Base-by-base conservation (phyloP, 2,113 vertebrate genomes). In the Alosa alosa region DNA sequence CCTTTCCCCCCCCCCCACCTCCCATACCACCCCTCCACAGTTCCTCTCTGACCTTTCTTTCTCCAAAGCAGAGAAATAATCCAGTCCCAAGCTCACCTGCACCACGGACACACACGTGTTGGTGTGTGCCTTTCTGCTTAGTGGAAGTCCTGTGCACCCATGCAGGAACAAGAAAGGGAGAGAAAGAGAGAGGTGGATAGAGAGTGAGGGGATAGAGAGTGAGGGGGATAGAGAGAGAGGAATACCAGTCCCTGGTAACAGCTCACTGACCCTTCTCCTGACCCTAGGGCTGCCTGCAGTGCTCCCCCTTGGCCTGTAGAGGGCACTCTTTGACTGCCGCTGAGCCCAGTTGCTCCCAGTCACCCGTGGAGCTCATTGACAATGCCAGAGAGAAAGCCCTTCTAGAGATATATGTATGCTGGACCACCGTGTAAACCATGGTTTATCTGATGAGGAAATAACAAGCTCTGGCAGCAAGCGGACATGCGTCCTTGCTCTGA, bases 271-370 rank as follows among this genome's bases (percentile, higher is more conserved):
- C 10, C 17, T 57, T n/a, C 17, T 47, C 72, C 57, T 83, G 46
- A 50, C 57, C 41, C 64, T 0, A 57, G 84, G 57, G 46, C 44
- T 72, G 57, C 52, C 18, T 90, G 92, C 85, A 87, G 89, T 94
- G 93, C 88, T 55, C n/a, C 1, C 13, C 25, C 82, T 46, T 86
- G 4, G 88, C 94, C 95, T 95, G 92, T 89, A 95, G 95, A 95
- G 94, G 94, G 95, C 93, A 95, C 92, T 94, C 92, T 91, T 85
- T 90, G 92, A 94, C 94, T 93, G 90, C 78, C 64, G 84, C 85
- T 88, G 82, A 84, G 89, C 81, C 25, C 52, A 47, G 11, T 22
- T 85, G 13, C 44, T 84, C 31, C 78, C 46, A 55, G 81, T 64
- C 7, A 13, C 46, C 18, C 2, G 1, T 52, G 47, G 83, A 9